Evolutionary conservation across 2,888 invertebrate genomes (phyloP), one percentile per base, ranked within the genome.

Genomic region (Thalpophila matura): DNA sequence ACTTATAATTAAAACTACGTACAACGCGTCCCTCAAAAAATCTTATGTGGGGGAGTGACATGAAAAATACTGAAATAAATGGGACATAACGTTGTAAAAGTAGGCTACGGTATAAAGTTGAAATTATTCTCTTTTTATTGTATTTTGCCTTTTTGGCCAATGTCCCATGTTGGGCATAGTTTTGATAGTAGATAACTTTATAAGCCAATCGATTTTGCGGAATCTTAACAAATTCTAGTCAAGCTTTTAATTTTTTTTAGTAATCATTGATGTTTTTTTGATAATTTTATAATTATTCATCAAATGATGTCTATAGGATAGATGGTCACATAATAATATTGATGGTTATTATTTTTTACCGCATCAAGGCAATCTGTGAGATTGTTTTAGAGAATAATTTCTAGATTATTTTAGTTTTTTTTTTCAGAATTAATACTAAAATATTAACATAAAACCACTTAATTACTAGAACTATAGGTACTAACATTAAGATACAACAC

Each of bases 31-130:
- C 77, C 62, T 86, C 67, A 82, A 82, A 78, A 87, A 82, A 80
- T 81, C 84, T 49, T 68, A 57, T 33, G 63, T 64, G 68, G 54
- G 58, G 62, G 55, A 60, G 59, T 47, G 60, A 67, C 47, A 56
- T 33, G 51, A 53, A 50, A 77, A 87, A 89, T 86, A 89, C 83
- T 84, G 81, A 77, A 80, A 54, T 55, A 26, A 46, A 46, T 29
- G 33, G 68, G 69, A 53, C 53, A 1, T 24, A 4, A 24, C 74
- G 55, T 53, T 47, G 53, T 38, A 14, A 65, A 64, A 58, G 12
- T 64, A 67, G 45, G 45, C 56, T 56, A 74, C 40, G 45, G 38
- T 35, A 62, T 42, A 54, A 35, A n/a, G 40, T 53, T 29, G 56
- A 61, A 54, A 61, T 69, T 56, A 71, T 74, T 71, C 71, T 55